phyloP scores from a whole-genome alignment of 2,113 vertebrate genomes.

The Sakesphorus luctuosus region DNA sequence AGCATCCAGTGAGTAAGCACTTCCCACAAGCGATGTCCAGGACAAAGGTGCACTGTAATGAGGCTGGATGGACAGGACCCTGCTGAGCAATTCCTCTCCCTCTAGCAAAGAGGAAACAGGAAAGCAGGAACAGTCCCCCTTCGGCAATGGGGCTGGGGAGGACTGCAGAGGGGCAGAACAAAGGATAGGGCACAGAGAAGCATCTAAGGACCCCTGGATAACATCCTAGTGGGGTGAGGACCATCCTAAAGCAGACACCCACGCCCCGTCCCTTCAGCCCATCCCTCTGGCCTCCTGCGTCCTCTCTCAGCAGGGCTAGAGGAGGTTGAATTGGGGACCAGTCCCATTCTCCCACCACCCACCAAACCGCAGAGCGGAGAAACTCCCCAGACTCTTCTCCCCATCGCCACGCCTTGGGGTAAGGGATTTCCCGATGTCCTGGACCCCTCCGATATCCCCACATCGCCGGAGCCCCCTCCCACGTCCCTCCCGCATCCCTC shows the following conservation, averaged over 20 bases:
- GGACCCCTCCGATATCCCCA: not conserved
- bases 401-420: no score
- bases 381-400: not conserved
- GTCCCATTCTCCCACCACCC: not conserved
- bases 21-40: not conserved
- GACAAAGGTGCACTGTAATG: rapidly evolving
- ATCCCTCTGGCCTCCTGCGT: not conserved
- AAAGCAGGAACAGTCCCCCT: rapidly evolving
- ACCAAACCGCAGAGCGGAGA: not conserved
- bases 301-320: not conserved
- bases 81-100: not conserved
- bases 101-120: not conserved
- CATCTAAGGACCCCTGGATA: not conserved
- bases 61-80: not conserved
- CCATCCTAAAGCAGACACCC: not conserved
- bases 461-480: not conserved
- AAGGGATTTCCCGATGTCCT: not conserved
- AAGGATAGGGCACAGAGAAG: not conserved
- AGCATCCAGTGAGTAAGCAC: not conserved
- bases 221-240: not conserved
- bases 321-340: not conserved
- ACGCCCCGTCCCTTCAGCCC: not conserved
- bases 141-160: not conserved
- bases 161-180: not conserved
- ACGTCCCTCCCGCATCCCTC: not conserved